Base-by-base conservation (phyloP, 2,797 vertebrate genomes). In the Eulemur coronatus region DNA sequence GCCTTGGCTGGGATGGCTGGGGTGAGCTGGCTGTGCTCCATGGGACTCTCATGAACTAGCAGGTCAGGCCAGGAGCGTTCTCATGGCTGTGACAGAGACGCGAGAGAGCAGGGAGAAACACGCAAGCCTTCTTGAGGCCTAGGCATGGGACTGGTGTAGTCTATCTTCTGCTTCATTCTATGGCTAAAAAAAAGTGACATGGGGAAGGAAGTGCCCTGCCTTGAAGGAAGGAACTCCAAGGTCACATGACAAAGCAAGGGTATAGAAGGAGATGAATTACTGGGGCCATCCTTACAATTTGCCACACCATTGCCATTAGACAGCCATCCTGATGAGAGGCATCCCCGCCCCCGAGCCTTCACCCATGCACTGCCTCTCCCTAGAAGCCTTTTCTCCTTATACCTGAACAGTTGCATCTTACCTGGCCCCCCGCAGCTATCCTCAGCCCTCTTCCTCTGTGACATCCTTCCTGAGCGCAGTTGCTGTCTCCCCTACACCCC, bases 401-500 rank as follows among this genome's bases (percentile, higher is more conserved):
- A n/a, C 72, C 17, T 38, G 65, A 69, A 43, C 30, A 41, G 24
- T 46, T 15, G 35, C 35, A 7, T 46, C 59, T 43, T 24, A 43
- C 22, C 33, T 43, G 48, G 3, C 28, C 6, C 57, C 50, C 24
- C 7, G 20, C 15, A 13, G 33, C 18, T 30, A 17, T 59, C 10
- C 8, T 4, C 35, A 75, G 17, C 28, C 7, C 20, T 41, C 15
- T 15, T 90, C 46, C 70, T 12, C 59, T 30, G 41, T 43, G 72
- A 65, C 18, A 10, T 46, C 10, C 35, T 79, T 80, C 28, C 18
- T 57, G 82, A 26, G 7, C 17, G 17, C 4, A 14, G 7, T 4
- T 4, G 0, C 38, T 8, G 2, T 30, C 35, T 48, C 50, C 26
- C 28, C 28, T 17, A 24, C 0, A 6, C 22, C 13, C 8, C 43